Evolutionary conservation across 2,888 invertebrate genomes (phyloP), one percentile per base, ranked within the genome.

Genomic region (Dryobota labecula): DNA sequence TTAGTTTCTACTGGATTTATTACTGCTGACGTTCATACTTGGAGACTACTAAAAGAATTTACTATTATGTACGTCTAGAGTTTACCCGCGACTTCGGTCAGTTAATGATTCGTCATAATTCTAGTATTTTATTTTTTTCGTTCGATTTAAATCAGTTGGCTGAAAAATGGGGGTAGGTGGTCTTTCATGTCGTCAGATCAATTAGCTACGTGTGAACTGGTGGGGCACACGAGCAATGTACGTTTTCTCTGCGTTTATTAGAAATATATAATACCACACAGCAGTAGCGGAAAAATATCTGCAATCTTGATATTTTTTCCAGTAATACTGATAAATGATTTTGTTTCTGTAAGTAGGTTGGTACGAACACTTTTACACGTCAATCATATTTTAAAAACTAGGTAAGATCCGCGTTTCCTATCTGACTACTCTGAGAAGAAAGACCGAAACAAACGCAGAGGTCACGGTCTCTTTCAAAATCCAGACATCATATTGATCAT

Each of bases 1-100:
- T 86, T 83, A 84, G 71, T 80, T 86, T 80, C 83, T 71, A 61
- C 71, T 45, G 62, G 87, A 86, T 88, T 89, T 88, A 86, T 87
- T 80, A 80, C 73, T 63, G 86, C 84, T 83, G 86, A 85, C 69
- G 76, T 62, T 62, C 41, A 71, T 81, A 81, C 66, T 72, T 54
- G 43, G 43, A 7, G 64, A 61, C 57, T 73, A 71, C 77, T 84
- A 75, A 76, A 86, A 84, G 80, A 82, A 84, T 79, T 82, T 72
- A 70, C 61, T 77, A 70, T 76, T 73, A 77, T 64, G 47, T 69
- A 68, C 60, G 53, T 54, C 57, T 49, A 57, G 43, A 65, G 41
- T 51, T 72, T 53, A 49, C 15, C n/a, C 45, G 30, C 24, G 49
- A 61, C 58, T 51, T 20, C 56, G 30, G 24, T 49, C 43, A 62